Percentiles rank a stretch among this genome's conserved stretches.
Evolutionary conservation across 2,888 invertebrate genomes (phyloP).

Genomic region (Latheticus oryzae): DNA sequence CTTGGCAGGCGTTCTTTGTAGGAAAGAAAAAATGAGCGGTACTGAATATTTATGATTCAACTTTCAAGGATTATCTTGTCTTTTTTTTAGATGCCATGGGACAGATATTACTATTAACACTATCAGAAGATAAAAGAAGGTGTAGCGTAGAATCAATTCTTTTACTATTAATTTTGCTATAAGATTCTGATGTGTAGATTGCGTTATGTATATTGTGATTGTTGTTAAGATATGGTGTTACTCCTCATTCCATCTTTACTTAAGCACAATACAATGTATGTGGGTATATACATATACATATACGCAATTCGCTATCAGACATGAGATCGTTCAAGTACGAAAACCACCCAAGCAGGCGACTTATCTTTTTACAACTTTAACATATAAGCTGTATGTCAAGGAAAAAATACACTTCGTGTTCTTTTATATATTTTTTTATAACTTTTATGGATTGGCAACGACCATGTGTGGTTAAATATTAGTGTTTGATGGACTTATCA

Average conservation of each 20-base stretch:
- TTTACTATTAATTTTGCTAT: constrained; percentile 16
- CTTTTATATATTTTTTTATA: constrained; percentile 20
- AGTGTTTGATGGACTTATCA: constrained; percentile 38
- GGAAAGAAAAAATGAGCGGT: constrained; percentile 38
- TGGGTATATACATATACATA: too few species aligned
- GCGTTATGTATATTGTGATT: constrained; percentile 34
- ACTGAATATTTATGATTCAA: constrained; percentile 52
- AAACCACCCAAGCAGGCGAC: constrained; percentile 47
- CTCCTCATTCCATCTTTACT: constrained; percentile 31
- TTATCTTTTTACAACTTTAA: constrained; percentile 42
- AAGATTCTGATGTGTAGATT: constrained; percentile 27
- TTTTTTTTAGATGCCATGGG: constrained; percentile 7
- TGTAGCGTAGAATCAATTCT: constrained; percentile 14
- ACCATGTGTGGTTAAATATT: constrained; percentile 37
- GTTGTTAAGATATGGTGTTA: constrained; percentile 36
- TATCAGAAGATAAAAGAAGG: constrained; percentile 7
- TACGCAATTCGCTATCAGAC: constrained; percentile 42
- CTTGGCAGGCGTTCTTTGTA: constrained; percentile 39
- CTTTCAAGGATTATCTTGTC: constrained; percentile 39
- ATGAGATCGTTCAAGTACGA: constrained; percentile 42
- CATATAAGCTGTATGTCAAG: constrained; percentile 40
- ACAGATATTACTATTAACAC: constrained; percentile 14
- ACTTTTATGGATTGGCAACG: constrained; percentile 18
- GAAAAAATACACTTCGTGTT: constrained; percentile 32
- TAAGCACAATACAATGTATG: constrained; percentile 38